Evolutionary conservation across 2,888 invertebrate genomes (phyloP), one percentile per base, ranked within the genome.

Genomic region (Rotaria macrura): DNA sequence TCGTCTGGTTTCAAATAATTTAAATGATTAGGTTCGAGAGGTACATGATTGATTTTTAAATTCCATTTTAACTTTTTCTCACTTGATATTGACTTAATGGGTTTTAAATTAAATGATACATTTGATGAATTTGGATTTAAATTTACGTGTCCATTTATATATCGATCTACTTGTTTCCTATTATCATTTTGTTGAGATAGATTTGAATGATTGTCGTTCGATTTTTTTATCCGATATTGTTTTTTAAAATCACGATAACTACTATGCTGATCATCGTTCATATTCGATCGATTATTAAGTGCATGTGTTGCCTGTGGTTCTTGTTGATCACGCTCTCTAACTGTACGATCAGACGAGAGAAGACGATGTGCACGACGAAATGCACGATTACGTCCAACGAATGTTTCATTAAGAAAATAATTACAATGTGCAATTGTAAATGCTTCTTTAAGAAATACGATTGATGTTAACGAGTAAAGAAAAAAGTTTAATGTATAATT

Each of bases 401-500:
- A 79, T 79, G 38, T 40, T n/a, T 79, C 43, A 79, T 79, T 79
- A 25, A 79, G 40, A 79, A 79, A 79, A 79, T 43, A 79, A 79
- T 79, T 79, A 79, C 79, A 79, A 43, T 43, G 79, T 43, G 79
- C 79, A 1, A 79, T 79, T 25, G 79, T 40, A 79, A 79, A 79
- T 43, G 79, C 79, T 79, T 79, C 79, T 79, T 79, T 79, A 25
- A 79, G 43, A 43, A 79, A 79, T 14, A 79, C 79, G 34, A 43
- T 79, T 23, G 79, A 79, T 9, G 79, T 79, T n/a, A 79, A 43
- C 9, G 40, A 43, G 43, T 79, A 79, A n/a, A 79, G 79, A 43
- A 79, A 79, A 43, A 79, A 79, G n/a, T 79, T 79, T 40, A 79
- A n/a, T 43, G 79, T 79, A 43, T 79, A 79, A 43, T 79, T 79